Conservation (phyloP, 2,888 invertebrate genomes). For the Tortrix viridana region DNA sequence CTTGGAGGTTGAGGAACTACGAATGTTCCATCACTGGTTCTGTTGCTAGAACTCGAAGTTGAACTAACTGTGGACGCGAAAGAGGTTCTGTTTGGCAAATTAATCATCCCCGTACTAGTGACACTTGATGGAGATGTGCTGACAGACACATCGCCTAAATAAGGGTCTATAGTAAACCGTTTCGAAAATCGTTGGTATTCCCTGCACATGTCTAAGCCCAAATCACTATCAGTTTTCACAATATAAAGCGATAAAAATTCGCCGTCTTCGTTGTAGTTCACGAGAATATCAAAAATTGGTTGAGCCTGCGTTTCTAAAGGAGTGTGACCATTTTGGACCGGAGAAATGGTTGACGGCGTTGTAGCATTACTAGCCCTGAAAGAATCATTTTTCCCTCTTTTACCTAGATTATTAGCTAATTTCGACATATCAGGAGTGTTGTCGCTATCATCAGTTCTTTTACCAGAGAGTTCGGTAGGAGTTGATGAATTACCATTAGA, state of each 20-base stretch:
- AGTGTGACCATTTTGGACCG: conserved; percentile 76
- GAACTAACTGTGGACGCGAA: conserved; percentile 76
- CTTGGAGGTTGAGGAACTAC: conserved; percentile 79
- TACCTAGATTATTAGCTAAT: conserved; percentile 59
- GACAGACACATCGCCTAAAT: conserved; percentile 73
- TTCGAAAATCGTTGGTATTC: conserved; percentile 80
- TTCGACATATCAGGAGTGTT: conserved; percentile 72
- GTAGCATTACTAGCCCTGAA: conserved; percentile 72
- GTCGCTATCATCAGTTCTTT: conserved; percentile 60
- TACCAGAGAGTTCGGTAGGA: conserved; percentile 62
- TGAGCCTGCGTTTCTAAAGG: conserved; percentile 70
- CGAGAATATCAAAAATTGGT: conserved; percentile 75
- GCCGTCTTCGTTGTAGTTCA: conserved; percentile 74
- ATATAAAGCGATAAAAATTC: conserved; percentile 76
- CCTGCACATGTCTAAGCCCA: conserved; percentile 76
- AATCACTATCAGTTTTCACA: conserved; percentile 74
- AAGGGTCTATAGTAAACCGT: conserved; percentile 75
- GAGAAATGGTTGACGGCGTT: conserved; percentile 79
- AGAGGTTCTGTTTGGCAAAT: conserved; percentile 71
- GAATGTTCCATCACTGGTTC: conserved; percentile 78
- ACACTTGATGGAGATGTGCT: conserved; percentile 78
- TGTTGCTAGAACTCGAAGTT: conserved; percentile 67
- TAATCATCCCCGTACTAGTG: conserved; percentile 74
- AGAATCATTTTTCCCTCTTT: conserved; percentile 67
- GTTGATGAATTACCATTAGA: conserved; percentile 79